Percentiles rank a stretch among this genome's conserved stretches.
Evolutionary conservation across 1,140 invertebrate genomes (phyloP).

Genomic region (Caenorhabditis brenneri): DNA sequence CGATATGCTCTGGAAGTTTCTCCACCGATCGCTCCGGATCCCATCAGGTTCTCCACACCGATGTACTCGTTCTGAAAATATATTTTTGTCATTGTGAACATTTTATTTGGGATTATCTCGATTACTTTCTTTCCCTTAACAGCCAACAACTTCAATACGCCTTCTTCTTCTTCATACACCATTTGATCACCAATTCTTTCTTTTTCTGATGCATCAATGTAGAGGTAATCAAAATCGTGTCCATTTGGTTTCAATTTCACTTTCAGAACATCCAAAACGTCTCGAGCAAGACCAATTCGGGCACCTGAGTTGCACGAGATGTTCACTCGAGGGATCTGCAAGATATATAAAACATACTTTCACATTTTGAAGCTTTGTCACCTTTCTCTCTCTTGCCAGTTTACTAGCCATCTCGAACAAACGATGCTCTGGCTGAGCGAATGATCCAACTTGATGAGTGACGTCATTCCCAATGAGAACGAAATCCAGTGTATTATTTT

Average conservation of each 20-base stretch:
- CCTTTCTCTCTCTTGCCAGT: slow-evolving; percentile 79
- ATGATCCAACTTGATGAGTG: slow-evolving; percentile 92
- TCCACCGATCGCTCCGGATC: slow-evolving; percentile 95
- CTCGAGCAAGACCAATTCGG: slow-evolving; percentile 93
- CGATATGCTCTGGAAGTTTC: slow-evolving; percentile 92
- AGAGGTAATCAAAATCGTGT: slow-evolving; percentile 95
- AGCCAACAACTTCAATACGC: slow-evolving; percentile 84
- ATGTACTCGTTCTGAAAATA: slow-evolving; percentile 79
- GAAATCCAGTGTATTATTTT: slow-evolving; percentile 71
- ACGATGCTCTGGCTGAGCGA: slow-evolving; percentile 90
- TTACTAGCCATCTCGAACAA: slow-evolving; percentile 87
- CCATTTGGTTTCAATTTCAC: slow-evolving; percentile 76
- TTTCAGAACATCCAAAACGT: slow-evolving; percentile 88
- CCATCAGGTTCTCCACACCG: slow-evolving; percentile 92
- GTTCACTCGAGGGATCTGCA: slow-evolving; percentile 86
- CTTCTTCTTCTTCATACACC: slow-evolving; percentile 19
- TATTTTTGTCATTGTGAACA: background rate
- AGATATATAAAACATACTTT: background rate
- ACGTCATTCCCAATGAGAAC: slow-evolving; percentile 97
- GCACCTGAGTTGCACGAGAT: slow-evolving; percentile 95
- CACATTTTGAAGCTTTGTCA: background rate
- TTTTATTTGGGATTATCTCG: no score
- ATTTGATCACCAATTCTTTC: slow-evolving; percentile 87
- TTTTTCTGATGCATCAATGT: slow-evolving; percentile 80
- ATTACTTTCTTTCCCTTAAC: slow-evolving; percentile 77